These are phyloP conservation scores for Panonychus citri DNA, from an alignment of 1,140 invertebrate species.

Conservation along the genomic window DNA sequence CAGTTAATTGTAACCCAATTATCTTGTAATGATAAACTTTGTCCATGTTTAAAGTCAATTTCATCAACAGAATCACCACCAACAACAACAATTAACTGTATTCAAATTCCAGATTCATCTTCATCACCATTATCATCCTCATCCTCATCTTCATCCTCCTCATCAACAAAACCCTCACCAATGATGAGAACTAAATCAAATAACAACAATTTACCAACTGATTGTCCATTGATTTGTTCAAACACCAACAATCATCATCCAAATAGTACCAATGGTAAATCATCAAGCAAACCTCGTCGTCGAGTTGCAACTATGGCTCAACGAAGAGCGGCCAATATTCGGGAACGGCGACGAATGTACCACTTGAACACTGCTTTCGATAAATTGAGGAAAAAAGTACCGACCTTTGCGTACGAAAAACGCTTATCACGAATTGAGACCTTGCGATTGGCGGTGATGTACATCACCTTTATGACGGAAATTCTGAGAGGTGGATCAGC, in stretches of 20 bases:
- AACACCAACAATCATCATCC: not conserved
- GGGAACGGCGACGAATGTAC: constrained; percentile 82
- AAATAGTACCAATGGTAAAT: not conserved
- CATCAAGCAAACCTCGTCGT: constrained; percentile 27
- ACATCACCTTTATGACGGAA: constrained; percentile 91
- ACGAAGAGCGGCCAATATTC: constrained; percentile 70
- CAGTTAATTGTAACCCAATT: too few species aligned
- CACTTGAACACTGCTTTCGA: constrained; percentile 95
- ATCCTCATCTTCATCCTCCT: too few species aligned
- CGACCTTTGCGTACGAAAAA: constrained; percentile 97
- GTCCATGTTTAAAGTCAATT: too few species aligned
- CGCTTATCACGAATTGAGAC: constrained; percentile 93
- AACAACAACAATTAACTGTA: too few species aligned
- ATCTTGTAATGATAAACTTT: too few species aligned
- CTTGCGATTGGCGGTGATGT: constrained; percentile 81
- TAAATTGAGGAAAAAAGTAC: constrained; percentile 70
- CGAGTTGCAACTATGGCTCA: constrained; percentile 71
- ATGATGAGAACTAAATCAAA: not conserved
- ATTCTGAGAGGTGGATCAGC: constrained; percentile 22
- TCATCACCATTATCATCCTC: too few species aligned
- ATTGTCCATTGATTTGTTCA: not conserved
- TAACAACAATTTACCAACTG: too few species aligned
- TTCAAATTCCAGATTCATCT: too few species aligned
- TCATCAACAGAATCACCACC: too few species aligned
- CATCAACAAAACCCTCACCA: too few species aligned